phyloP scores from a whole-genome alignment of 30 jellyfish, hydroid and myxozoan genomes.

The Aurelia sp. region DNA sequence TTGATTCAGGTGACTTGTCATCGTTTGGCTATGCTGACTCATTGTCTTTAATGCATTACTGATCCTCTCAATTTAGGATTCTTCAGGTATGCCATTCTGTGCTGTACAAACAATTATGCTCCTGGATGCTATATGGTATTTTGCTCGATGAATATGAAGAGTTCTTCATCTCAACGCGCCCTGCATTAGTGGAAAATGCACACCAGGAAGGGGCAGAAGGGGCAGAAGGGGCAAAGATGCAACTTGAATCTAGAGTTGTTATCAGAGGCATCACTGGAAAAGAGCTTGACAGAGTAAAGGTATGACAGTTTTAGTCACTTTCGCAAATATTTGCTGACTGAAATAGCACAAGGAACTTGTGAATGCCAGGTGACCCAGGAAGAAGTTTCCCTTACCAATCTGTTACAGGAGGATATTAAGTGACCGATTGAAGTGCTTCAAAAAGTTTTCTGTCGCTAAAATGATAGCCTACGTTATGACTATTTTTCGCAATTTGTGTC shows the following conservation, averaged over 20 bases:
- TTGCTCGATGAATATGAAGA: constrained; percentile 87
- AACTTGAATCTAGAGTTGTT: constrained; percentile 54
- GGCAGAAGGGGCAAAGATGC: constrained; percentile 8
- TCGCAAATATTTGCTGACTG: no score
- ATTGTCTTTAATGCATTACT: background rate
- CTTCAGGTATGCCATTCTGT: constrained; percentile 90
- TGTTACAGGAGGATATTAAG: no score
- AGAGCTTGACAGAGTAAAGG: constrained; percentile 83
- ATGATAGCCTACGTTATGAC: no score
- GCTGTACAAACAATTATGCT: constrained; percentile 87
- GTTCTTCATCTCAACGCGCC: constrained; percentile 78
- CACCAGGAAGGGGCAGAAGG: constrained; percentile 3
- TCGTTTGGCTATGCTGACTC: background rate
- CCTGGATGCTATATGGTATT: constrained; percentile 93
- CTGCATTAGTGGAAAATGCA: constrained; percentile 22
- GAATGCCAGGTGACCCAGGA: no score
- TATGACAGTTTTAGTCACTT: background rate
- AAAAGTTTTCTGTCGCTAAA: no score
- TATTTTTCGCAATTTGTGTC: no score
- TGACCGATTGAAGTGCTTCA: no score
- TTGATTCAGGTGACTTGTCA: no score
- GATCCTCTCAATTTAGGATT: constrained; percentile 41
- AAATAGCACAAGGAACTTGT: no score
- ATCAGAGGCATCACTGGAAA: constrained; percentile 85
- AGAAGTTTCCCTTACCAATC: no score